Conservation (phyloP, 2,888 invertebrate species). For the Scotopteryx bipunctaria region DNA sequence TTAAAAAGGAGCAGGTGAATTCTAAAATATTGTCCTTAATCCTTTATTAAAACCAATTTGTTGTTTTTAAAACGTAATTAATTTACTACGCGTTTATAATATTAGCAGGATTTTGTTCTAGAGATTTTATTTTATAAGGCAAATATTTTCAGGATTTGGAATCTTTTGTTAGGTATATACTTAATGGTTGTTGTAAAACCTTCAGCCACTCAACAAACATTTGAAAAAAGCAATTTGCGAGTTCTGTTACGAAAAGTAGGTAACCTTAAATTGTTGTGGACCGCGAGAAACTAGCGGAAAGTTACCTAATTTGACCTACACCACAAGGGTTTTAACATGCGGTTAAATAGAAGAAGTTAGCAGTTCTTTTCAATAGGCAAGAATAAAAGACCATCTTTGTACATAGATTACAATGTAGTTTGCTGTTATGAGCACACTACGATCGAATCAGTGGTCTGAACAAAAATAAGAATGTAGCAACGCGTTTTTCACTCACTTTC, state of each 20-base stretch:
- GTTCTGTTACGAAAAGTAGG: background rate
- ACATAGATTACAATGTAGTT: conserved; percentile 2
- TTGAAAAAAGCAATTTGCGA: conserved; percentile 5
- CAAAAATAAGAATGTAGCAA: no score
- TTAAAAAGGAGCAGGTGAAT: no score
- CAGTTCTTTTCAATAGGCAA: conserved; percentile 53
- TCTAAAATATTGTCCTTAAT: no score
- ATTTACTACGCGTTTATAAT: no score
- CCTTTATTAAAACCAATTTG: no score
- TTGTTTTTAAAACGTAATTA: no score
- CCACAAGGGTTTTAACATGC: conserved; percentile 32
- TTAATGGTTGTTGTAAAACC: background rate
- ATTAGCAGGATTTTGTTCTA: no score
- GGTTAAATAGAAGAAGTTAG: conserved; percentile 44
- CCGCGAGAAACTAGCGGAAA: conserved; percentile 34
- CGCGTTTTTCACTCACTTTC: no score
- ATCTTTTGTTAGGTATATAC: no score
- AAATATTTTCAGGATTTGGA: conserved; percentile 2
- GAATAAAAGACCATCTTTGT: conserved; percentile 16
- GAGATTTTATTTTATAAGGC: no score
- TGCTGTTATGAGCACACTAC: no score
- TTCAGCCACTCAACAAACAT: background rate
- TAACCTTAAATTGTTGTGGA: conserved; percentile 3
- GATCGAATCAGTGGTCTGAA: background rate
- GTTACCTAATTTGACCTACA: conserved; percentile 46